Evolutionary conservation across 2,113 vertebrate genomes (phyloP), one percentile per base, ranked within the genome.

Genomic region (Petroica traversi): DNA sequence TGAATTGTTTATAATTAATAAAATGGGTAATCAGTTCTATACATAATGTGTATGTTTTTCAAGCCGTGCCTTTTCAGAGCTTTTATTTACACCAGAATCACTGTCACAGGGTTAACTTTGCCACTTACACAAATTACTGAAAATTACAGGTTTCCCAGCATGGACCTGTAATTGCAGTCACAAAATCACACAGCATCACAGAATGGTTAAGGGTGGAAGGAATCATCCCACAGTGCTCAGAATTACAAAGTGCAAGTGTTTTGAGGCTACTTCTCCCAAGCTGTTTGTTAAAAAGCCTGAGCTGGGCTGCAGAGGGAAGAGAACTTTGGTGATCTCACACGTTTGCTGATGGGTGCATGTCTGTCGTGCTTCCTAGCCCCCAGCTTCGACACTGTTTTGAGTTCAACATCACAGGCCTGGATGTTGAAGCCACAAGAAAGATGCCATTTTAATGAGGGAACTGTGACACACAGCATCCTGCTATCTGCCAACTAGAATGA

Each of bases 361-460:
- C 43, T 51, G 9, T 3, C 8, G 8, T 20, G 62, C 31, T 61
- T 83, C 29, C 51, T 17, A 64, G 19, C 2, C 14, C 28, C 10
- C 41, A 55, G 24, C 12, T 72, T 36, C 52, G 78, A 33, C 33
- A 11, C 6, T 31, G 24, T 5, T 87, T 61, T 46, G 38, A 41
- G 29, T 28, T 54, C 24, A 84, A 71, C 28, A 85, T 76, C 38
- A 52, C 25, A 68, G 49, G 49, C 36, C 57, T 43, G 51, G 24
- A 63, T 55, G 40, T 51, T 48, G 36, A 67, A 95, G 87, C 24
- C 33, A 26, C 26, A 59, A 63, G 33, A 24, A 77, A 88, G 36
- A 72, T 40, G 81, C 55, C 57, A 68, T 72, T 91, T 89, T 89
- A 93, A 79, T 72, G 49, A 93, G 40, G 20, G n/a, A 87, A 36